A percentile compares a stretch with the other conserved stretches of the same genome.
phyloP scores from a whole-genome alignment of 2,888 invertebrate genomes.

The Zaprionus bogoriensis region DNA sequence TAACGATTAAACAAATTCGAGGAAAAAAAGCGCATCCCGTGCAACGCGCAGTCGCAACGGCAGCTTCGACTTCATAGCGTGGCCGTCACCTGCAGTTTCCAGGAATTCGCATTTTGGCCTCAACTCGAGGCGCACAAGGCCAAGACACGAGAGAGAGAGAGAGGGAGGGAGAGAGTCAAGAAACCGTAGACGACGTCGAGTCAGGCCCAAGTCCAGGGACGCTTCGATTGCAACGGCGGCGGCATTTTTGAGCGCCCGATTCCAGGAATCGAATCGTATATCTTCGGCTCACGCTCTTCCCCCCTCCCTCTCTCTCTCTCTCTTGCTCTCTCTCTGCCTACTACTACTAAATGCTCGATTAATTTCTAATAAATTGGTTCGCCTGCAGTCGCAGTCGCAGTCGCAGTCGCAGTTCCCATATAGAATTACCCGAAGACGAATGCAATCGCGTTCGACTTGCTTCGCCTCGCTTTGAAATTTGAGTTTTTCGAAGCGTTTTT shows the following conservation, averaged over 20 bases:
- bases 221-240: constrained; percentile 54
- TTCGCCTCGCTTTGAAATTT: constrained; percentile 62
- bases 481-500: constrained; percentile 42
- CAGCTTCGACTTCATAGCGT: constrained; percentile 33
- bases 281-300: constrained; percentile 51
- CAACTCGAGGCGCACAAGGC: too few species aligned
- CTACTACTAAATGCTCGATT: constrained; percentile 78
- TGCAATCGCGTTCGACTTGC: constrained; percentile 45
- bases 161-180: background rate
- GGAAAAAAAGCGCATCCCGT: constrained; percentile 80
- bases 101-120: constrained; percentile 62
- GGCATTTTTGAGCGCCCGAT: constrained; percentile 70
- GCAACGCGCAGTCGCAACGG: constrained; percentile 68
- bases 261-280: constrained; percentile 82
- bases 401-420: constrained; percentile 30
- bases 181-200: background rate
- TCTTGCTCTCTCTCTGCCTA: constrained; percentile 33
- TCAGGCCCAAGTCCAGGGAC: constrained; percentile 12
- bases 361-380: constrained; percentile 78
- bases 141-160: constrained; percentile 13
- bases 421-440: constrained; percentile 64
- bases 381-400: constrained; percentile 50
- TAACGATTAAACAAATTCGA: constrained; percentile 83
- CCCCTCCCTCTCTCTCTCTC: too few species aligned
- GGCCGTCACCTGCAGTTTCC: constrained; percentile 81